These are phyloP conservation scores for Centropus unirufus DNA, from an alignment of 2,113 vertebrate genomes.

Conservation along the genomic window DNA sequence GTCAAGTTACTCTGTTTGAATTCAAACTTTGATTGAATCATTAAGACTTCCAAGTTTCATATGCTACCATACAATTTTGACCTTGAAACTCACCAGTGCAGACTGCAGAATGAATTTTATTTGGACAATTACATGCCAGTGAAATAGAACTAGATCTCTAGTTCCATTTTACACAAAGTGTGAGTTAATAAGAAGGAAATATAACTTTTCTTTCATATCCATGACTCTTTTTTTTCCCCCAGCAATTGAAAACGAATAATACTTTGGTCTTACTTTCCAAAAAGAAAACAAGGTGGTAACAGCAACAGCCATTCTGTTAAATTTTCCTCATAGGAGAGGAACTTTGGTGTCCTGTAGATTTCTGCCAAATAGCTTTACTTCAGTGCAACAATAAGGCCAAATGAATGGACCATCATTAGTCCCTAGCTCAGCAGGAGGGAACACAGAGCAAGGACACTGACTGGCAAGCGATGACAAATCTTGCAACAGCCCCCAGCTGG, in stretches of 20 bases:
- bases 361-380: constrained; percentile 9
- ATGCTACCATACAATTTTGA: background rate
- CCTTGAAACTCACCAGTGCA: background rate
- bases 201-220: background rate
- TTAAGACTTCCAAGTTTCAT: background rate
- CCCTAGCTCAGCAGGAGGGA: constrained; percentile 45
- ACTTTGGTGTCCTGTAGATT: background rate
- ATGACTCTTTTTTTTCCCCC: background rate
- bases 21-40: background rate
- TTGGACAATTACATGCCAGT: background rate
- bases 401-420: background rate
- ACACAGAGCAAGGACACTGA: background rate
- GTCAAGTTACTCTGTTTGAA: background rate
- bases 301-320: background rate
- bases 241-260: background rate
- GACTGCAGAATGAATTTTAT: background rate
- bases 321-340: background rate
- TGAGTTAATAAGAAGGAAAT: background rate
- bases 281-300: background rate
- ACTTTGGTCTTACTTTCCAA: background rate
- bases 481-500: constrained; percentile 59
- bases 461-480: constrained; percentile 31
- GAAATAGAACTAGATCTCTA: background rate
- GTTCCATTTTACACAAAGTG: background rate
- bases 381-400: background rate